Base-by-base conservation (phyloP, 2,888 invertebrate species). In the Galeruca laticollis region DNA sequence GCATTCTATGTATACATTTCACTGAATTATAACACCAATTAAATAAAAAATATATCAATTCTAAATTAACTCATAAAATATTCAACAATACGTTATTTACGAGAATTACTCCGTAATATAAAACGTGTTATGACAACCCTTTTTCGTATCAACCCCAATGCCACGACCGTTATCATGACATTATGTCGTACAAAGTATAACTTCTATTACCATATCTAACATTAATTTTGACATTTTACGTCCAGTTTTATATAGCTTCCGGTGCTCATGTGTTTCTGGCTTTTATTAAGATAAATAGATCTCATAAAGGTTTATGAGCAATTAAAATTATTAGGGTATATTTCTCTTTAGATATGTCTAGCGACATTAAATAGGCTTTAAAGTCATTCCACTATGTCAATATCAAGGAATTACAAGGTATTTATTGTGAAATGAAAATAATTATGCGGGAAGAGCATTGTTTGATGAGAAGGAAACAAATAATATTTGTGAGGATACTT, bases 221-320 rank as follows among this genome's bases (percentile, higher is more conserved):
- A 68, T 68, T 68, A 68, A 68, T 68, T 68, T 60, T 60, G 67
- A 54, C 60, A 20, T 52, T 68, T 68, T 68, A 68, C 37, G 67
- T 61, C 67, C 61, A 68, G 67, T 68, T 68, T 68, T 68, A 68
- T 64, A 64, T 60, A 56, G 54, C 61, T 52, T 61, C 60, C 67
- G 60, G 60, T 56, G 33, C 67, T 56, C 61, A 47, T 61, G 60
- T 60, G 51, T 35, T 62, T 37, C 52, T 18, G 33, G 56, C 56
- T 56, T 43, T 64, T 64, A 64, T 64, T 67, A 70, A 70, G 67
- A 70, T 67, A 59, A 70, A 70, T 70, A 67, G 51, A 60, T 33
- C 37, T 59, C 70, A 60, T 66, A 70, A 70, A 70, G 67, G 43
- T 62, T 70, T 70, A 70, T 47, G 70, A 47, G 62, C 70, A 65